Conservation (phyloP, 1,140 invertebrate species). For the Apis dorsata region DNA sequence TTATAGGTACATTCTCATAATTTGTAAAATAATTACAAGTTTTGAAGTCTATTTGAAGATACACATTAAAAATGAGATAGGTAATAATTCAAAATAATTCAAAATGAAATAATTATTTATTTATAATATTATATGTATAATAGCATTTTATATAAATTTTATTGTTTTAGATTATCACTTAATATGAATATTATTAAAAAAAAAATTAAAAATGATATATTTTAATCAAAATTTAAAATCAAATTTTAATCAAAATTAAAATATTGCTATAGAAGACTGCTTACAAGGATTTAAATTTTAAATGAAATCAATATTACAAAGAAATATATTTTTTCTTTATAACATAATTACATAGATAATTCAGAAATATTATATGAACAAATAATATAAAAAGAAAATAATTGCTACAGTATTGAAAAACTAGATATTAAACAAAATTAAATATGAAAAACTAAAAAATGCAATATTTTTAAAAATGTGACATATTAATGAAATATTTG, state of each 20-base stretch:
- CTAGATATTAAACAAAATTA: not conserved
- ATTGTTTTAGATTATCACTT: slow-evolving; percentile 28
- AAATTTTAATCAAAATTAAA: slow-evolving; percentile 6
- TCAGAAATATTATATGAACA: slow-evolving; percentile 5
- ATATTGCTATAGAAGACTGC: slow-evolving; percentile 39
- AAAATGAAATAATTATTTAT: not conserved
- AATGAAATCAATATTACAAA: slow-evolving; percentile 3
- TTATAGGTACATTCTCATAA: slow-evolving; percentile 33
- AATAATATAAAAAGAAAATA: slow-evolving; percentile 7
- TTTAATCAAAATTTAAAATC: slow-evolving; percentile 14
- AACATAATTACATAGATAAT: slow-evolving; percentile 4
- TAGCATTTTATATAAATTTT: not conserved
- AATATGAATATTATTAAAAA: slow-evolving; percentile 3
- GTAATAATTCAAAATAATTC: not conserved
- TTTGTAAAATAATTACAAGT: slow-evolving; percentile 30
- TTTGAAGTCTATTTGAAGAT: not conserved
- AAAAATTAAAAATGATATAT: not conserved
- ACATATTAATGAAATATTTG: slow-evolving; percentile 1
- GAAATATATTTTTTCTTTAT: not conserved
- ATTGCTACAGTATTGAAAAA: slow-evolving; percentile 23
- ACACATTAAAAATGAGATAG: not conserved
- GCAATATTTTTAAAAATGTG: slow-evolving; percentile 21
- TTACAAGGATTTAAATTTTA: slow-evolving; percentile 16
- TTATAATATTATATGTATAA: not conserved
- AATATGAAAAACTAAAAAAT: slow-evolving; percentile 6